Conservation (phyloP, 2,888 invertebrate genomes). For the Empis livida region DNA sequence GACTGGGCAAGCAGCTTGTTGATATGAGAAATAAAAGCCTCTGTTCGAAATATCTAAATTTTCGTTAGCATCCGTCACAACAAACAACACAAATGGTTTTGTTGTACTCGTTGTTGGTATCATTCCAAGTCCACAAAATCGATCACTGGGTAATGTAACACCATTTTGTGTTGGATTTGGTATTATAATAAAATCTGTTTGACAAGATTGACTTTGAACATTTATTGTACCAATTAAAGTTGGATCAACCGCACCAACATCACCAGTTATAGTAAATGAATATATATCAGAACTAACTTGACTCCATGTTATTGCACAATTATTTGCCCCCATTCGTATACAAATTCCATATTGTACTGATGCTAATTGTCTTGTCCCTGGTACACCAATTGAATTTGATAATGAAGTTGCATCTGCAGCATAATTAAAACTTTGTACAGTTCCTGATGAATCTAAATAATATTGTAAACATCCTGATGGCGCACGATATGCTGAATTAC, state of each 20-base stretch:
- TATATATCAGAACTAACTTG: conserved; percentile 40
- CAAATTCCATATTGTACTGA: conserved; percentile 67
- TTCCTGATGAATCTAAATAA: conserved; percentile 47
- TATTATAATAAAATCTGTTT: conserved; percentile 61
- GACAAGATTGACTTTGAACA: conserved; percentile 47
- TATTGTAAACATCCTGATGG: conserved; percentile 70
- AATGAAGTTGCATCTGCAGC: conserved; percentile 47
- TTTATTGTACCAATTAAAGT: conserved; percentile 46
- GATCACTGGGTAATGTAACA: conserved; percentile 41
- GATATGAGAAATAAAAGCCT: conserved; percentile 59
- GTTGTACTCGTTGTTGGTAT: conserved; percentile 45
- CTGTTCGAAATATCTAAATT: conserved; percentile 54
- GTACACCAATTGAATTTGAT: conserved; percentile 39
- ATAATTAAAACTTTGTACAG: conserved; percentile 64
- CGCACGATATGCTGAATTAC: conserved; percentile 56
- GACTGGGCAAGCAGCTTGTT: conserved; percentile 49
- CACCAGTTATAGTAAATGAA: conserved; percentile 59
- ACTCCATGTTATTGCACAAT: conserved; percentile 57
- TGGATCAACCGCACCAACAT: conserved; percentile 51
- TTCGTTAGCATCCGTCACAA: conserved; percentile 53
- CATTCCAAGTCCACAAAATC: conserved; percentile 65
- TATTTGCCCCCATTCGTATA: conserved; percentile 56
- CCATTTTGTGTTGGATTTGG: conserved; percentile 48
- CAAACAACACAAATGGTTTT: conserved; percentile 58
- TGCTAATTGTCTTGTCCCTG: conserved; percentile 57